A percentile compares a stretch with the other conserved stretches of the same genome.
Conservation (phyloP, 2,113 vertebrate genomes). For the Sinocyclocheilus anshuiensis region DNA sequence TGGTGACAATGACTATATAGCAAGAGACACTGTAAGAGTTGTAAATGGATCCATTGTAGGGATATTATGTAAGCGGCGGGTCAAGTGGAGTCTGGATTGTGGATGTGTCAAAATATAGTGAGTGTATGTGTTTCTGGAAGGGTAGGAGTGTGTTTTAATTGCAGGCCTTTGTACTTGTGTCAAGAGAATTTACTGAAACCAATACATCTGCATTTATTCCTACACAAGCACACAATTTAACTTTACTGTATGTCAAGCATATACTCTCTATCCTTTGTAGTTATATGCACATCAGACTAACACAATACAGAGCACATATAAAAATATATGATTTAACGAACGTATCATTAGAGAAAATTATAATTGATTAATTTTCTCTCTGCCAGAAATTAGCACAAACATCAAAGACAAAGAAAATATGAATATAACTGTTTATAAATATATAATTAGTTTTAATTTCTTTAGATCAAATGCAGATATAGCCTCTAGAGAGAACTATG, state of each 20-base stretch:
- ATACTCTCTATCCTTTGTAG: conserved; percentile 48
- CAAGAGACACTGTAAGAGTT: conserved; percentile 48
- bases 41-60: background rate
- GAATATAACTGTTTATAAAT: conserved; percentile 70
- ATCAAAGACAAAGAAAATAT: conserved; percentile 54
- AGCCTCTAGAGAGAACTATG: conserved; percentile 67
- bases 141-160: background rate
- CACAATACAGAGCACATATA: conserved; percentile 63
- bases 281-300: conserved; percentile 73
- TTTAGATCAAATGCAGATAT: conserved; percentile 73
- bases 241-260: conserved; percentile 12
- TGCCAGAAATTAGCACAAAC: conserved; percentile 63
- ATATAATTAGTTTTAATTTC: conserved; percentile 79
- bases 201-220: background rate
- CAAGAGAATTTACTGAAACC: background rate
- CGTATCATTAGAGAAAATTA: conserved; percentile 62
- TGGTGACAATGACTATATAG: conserved; percentile 79
- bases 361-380: conserved; percentile 66
- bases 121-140: background rate
- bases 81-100: background rate
- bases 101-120: background rate
- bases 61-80: background rate
- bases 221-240: background rate
- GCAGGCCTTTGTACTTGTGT: background rate
- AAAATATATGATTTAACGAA: conserved; percentile 67